A percentile compares a stretch with the other conserved stretches of the same genome.
phyloP scores from a whole-genome alignment of 2,888 invertebrate species.

The Notocelia uddmanniana region DNA sequence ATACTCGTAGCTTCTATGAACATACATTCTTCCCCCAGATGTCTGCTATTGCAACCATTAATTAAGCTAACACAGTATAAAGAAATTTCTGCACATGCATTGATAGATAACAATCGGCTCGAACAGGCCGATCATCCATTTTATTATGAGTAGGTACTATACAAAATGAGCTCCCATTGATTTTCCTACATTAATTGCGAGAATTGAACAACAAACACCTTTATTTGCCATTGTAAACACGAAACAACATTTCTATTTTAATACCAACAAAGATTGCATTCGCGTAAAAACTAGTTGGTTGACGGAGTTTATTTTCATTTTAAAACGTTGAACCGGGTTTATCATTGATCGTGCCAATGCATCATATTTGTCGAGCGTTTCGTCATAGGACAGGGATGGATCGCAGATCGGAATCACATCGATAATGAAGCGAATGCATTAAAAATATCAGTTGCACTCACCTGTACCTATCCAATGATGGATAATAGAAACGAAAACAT shows the following conservation, averaged over 20 bases:
- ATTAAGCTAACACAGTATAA: slow-evolving; percentile 16
- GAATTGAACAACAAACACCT: slow-evolving; percentile 55
- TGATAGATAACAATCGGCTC: slow-evolving; percentile 61
- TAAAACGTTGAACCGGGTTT: slow-evolving; percentile 62
- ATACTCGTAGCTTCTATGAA: neutral
- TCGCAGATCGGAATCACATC: slow-evolving; percentile 66
- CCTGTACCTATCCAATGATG: slow-evolving; percentile 51
- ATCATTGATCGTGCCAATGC: slow-evolving; percentile 78
- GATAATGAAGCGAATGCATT: slow-evolving; percentile 73
- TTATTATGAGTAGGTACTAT: slow-evolving; percentile 71
- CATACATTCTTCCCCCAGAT: neutral
- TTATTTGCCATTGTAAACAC: slow-evolving; percentile 31
- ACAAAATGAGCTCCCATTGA: slow-evolving; percentile 79
- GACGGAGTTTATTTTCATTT: slow-evolving; percentile 52
- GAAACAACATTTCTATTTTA: slow-evolving; percentile 44
- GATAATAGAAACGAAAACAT: slow-evolving; percentile 32
- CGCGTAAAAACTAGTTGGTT: slow-evolving; percentile 44
- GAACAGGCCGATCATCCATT: slow-evolving; percentile 72
- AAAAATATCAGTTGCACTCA: slow-evolving; percentile 62
- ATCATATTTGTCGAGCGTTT: slow-evolving; percentile 82
- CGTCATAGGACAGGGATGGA: slow-evolving; percentile 64
- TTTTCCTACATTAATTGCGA: slow-evolving; percentile 78
- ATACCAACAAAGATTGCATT: slow-evolving; percentile 50
- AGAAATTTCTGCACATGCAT: slow-evolving; percentile 41
- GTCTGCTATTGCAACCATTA: slow-evolving; percentile 12